Evolutionary conservation across 2,113 vertebrate species (phyloP), one percentile per base, ranked within the genome.

Genomic region (Pandion haliaetus): DNA sequence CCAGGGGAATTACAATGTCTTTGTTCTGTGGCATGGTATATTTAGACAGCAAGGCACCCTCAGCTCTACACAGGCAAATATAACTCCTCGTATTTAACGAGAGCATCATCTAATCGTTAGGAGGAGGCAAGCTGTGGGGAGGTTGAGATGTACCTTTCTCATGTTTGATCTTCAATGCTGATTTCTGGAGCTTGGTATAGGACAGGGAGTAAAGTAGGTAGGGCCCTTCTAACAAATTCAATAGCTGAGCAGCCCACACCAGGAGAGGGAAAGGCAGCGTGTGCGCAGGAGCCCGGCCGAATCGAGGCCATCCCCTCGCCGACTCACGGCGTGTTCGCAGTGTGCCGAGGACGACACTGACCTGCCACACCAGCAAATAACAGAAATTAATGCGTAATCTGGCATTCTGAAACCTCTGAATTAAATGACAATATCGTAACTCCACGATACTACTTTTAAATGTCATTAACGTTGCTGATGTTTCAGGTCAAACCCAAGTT

Each of bases 331-430:
- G 2, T 0, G 0, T 11, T 26, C 25, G 5, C 29, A 14, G 36
- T 0, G 10, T 2, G 9, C 59, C 0, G 1, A 55, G 86, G n/a
- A 9, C 4, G 40, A 21, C 8, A 2, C 74, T 26, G 81, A 71
- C 52, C 78, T 10, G 78, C 65, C 2, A 3, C 73, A 19, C 47
- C 58, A 10, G 70, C 82, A 32, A 49, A 4, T 4, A 59, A 20
- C 66, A 45, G 61, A 40, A 83, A 50, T 87, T 26, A 85, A 88
- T 42, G 67, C 16, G 69, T 54, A 19, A 28, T 20, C 74, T 55
- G 92, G 79, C 82, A 54, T 92, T 96, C 87, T 21, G 36, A 92
- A 86, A 55, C 38, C 93, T 88, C 82, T 3, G 63, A 34, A 52
- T 47, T 50, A 78, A 93, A 67, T 32, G 67, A 72, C 70, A 55